These are phyloP conservation scores for Pteromalus puparum DNA, from an alignment of 1,140 invertebrate genomes.

Conservation along the genomic window DNA sequence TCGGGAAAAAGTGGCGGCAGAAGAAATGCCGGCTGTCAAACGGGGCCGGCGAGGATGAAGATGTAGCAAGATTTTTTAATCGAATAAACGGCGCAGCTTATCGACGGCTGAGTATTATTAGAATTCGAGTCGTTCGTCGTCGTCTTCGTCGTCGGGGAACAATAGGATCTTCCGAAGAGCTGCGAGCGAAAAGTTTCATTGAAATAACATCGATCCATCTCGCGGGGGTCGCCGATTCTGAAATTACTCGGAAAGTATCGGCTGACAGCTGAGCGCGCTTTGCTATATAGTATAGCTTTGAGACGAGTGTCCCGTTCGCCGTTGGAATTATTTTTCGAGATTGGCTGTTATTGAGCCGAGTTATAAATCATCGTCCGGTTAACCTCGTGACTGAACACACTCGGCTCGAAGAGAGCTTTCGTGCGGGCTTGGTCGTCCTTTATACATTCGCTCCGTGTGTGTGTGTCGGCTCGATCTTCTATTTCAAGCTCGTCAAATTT, in stretches of 20 bases:
- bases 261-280: neutral
- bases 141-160: neutral
- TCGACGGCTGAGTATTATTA: neutral
- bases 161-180: neutral
- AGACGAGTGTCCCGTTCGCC: neutral
- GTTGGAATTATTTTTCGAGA: constrained; percentile 24
- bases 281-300: too few species aligned
- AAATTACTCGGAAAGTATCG: neutral
- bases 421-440: neutral
- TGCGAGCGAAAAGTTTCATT: neutral
- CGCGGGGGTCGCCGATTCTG: neutral
- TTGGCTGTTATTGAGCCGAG: constrained; percentile 1
- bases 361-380: constrained; percentile 41
- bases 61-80: constrained; percentile 1
- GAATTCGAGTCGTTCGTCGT: neutral
- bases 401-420: neutral
- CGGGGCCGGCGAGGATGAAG: neutral
- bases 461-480: too few species aligned
- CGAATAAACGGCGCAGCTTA: neutral
- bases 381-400: constrained; percentile 16
- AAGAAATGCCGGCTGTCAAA: constrained; percentile 14
- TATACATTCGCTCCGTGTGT: constrained; percentile 23
- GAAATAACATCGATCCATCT: constrained; percentile 1
- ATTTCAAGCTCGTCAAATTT: too few species aligned
- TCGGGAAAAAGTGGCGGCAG: neutral